Conservation (phyloP, 2,113 vertebrate species). For the Nibea albiflora region DNA sequence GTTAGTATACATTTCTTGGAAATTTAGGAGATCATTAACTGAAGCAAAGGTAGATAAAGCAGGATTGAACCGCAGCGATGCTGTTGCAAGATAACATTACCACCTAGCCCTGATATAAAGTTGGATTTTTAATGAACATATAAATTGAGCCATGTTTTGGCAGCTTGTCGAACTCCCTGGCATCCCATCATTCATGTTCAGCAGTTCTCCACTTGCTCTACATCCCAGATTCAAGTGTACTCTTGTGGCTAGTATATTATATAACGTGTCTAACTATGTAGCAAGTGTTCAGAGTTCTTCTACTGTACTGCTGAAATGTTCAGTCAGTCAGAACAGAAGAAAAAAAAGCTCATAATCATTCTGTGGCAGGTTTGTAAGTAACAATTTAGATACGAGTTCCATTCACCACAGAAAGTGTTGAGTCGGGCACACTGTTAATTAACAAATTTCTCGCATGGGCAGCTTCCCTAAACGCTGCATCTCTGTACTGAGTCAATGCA, state of each 20-base stretch:
- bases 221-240: slow-evolving; percentile 43
- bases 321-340: slow-evolving; percentile 59
- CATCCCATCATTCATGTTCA: slow-evolving; percentile 24
- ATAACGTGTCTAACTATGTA: slow-evolving; percentile 53
- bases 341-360: slow-evolving; percentile 68
- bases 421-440: slow-evolving; percentile 76
- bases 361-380: slow-evolving; percentile 64
- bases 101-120: background rate
- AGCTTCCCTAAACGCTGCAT: slow-evolving; percentile 68
- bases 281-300: slow-evolving; percentile 34
- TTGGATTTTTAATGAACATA: slow-evolving; percentile 1
- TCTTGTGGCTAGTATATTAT: slow-evolving; percentile 45
- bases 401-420: slow-evolving; percentile 65
- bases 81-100: background rate
- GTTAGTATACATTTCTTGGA: background rate
- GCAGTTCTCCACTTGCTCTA: slow-evolving; percentile 24
- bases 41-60: background rate
- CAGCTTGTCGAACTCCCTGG: background rate
- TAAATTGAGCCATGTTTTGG: background rate
- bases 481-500: slow-evolving; percentile 63
- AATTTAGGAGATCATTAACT: background rate
- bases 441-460: slow-evolving; percentile 75
- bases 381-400: slow-evolving; percentile 71
- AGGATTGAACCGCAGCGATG: background rate
- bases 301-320: slow-evolving; percentile 39